These are phyloP conservation scores for Dusona sp. DNA, from an alignment of 2,888 invertebrate species.

Conservation along the genomic window DNA sequence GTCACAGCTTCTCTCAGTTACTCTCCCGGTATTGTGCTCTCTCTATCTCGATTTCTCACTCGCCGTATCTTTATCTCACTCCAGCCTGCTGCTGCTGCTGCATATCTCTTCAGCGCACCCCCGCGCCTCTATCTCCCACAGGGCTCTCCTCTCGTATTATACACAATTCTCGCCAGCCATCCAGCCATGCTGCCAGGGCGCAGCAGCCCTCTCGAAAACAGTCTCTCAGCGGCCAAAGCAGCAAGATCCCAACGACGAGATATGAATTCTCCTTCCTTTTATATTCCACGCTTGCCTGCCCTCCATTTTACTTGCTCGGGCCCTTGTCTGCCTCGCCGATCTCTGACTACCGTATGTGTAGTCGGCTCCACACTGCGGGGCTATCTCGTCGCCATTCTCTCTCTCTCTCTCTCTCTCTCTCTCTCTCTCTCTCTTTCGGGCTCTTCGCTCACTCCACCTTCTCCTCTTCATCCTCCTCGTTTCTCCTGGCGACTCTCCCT, in stretches of 20 bases:
- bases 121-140: conserved; percentile 31
- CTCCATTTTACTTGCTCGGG: conserved; percentile 83
- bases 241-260: conserved; percentile 84
- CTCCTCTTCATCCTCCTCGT: conserved; percentile 29
- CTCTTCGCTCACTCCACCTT: neutral
- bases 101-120: conserved; percentile 13
- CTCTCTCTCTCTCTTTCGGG: neutral
- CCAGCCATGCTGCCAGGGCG: conserved; percentile 47
- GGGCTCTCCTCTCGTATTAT: conserved; percentile 48
- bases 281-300: conserved; percentile 84
- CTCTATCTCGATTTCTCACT: conserved; percentile 63
- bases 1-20: conserved; percentile 30
- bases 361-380: conserved; percentile 72
- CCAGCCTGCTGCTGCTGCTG: conserved; percentile 2
- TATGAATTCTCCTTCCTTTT: conserved; percentile 84
- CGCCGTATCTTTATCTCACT: conserved; percentile 56
- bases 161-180: conserved; percentile 64
- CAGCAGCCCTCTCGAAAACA: conserved; percentile 79
- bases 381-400: conserved; percentile 68
- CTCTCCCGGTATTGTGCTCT: conserved; percentile 6
- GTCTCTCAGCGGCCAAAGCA: conserved; percentile 83
- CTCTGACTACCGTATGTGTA: conserved; percentile 84
- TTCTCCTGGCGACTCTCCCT: conserved; percentile 59
- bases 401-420: conserved; percentile 50
- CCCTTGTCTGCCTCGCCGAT: conserved; percentile 84